Evolutionary conservation across 2,888 invertebrate species (phyloP), one percentile per base, ranked within the genome.

Genomic region (Ormyrus pomaceus): DNA sequence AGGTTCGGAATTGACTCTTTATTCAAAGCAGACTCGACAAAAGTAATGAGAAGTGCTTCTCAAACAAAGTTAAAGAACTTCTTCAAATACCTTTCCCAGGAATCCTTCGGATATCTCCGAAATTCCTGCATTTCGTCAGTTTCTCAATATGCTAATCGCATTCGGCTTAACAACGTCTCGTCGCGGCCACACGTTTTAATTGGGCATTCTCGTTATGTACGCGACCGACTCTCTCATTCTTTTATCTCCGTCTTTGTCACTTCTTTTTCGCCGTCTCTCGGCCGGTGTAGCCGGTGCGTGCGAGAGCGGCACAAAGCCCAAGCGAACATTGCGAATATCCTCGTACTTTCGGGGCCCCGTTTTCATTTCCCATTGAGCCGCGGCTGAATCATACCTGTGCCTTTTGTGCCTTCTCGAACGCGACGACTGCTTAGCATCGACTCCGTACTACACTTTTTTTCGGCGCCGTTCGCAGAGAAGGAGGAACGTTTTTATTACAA

Each of bases 141-240:
- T 82, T 80, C 77, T 71, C 80, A 78, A 82, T 82, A 82, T 82
- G 82, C 82, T 82, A 82, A 82, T 82, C 80, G 80, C 73, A 64
- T 51, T 70, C 72, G 46, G 58, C 53, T 70, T 74, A 77, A 82
- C 82, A 82, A 74, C 79, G 71, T 77, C 77, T 72, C 74, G 69
- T 64, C 70, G 80, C 78, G 81, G 53, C 68, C 77, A 75, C 77
- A 75, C 66, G 66, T 82, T 82, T 82, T 82, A 82, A 82, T 82
- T 82, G 82, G 82, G 77, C 76, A 80, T 77, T 80, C 73, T 77
- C 77, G 72, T 73, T 77, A 72, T 72, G 69, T 79, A 61, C 74
- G 66, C 75, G 64, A 19, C 51, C 68, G 71, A 48, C 13, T 74
- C 65, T 65, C 62, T 7, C 34, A 3, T 19, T 73, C 62, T 73